A percentile compares a stretch with the other conserved stretches of the same genome.
phyloP scores from a whole-genome alignment of 2,888 invertebrate species.

The Lasioglossum villosulum region DNA sequence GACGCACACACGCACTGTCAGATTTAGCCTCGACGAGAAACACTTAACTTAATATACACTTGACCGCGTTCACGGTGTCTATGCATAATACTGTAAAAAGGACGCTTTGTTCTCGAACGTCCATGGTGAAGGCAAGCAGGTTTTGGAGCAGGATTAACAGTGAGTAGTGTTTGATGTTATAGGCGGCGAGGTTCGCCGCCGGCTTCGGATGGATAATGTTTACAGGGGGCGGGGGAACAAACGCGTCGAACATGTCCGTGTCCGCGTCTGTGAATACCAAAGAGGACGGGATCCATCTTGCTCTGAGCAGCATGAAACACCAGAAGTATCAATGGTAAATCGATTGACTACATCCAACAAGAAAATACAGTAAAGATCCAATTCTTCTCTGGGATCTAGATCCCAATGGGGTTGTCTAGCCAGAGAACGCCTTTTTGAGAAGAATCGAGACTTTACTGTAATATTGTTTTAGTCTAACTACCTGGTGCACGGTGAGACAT shows the following conservation, averaged over 20 bases:
- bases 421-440: too few species aligned
- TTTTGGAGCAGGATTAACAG: slow-evolving; percentile 73
- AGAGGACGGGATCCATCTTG: slow-evolving; percentile 88
- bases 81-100: slow-evolving; percentile 62
- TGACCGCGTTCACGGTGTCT: slow-evolving; percentile 54
- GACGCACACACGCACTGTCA: slow-evolving; percentile 15
- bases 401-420: too few species aligned
- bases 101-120: slow-evolving; percentile 68
- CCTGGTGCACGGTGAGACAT: slow-evolving; percentile 93
- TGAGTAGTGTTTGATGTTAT: slow-evolving; percentile 71
- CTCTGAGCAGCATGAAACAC: slow-evolving; percentile 81
- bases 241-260: slow-evolving; percentile 87
- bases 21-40: slow-evolving; percentile 2
- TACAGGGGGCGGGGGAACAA: slow-evolving; percentile 89
- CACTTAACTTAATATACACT: slow-evolving; percentile 61
- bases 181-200: slow-evolving; percentile 78
- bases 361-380: too few species aligned
- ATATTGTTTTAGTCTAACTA: slow-evolving; percentile 83
- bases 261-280: slow-evolving; percentile 87
- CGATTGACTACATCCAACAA: neutral
- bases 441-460: too few species aligned
- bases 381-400: too few species aligned
- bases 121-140: slow-evolving; percentile 72
- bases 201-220: slow-evolving; percentile 90
- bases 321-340: neutral